Percentiles rank a stretch among this genome's conserved stretches.
These are phyloP conservation scores for Ammodytes marinus DNA, from an alignment of 2,113 vertebrate genomes.

Conservation along the genomic window DNA sequence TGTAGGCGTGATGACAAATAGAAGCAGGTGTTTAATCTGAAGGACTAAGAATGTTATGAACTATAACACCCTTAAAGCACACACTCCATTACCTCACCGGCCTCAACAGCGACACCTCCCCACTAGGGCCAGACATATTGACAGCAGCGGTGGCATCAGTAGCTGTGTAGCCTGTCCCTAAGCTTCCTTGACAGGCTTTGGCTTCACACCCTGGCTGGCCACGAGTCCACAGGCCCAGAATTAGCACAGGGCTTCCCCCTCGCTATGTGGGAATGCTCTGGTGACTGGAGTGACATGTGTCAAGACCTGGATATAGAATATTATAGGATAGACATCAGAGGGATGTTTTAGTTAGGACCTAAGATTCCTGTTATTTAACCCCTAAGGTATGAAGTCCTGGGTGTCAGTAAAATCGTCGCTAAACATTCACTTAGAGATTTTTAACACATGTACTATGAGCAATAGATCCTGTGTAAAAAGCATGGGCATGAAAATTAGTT, in stretches of 20 bases:
- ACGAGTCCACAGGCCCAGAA: constrained; percentile 35
- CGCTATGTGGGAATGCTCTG: constrained; percentile 23
- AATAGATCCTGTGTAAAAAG: background rate
- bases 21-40: constrained; percentile 22
- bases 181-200: constrained; percentile 58
- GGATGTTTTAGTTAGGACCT: background rate
- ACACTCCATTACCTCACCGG: constrained; percentile 26
- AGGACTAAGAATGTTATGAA: constrained; percentile 7
- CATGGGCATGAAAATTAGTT: background rate
- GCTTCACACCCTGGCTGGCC: constrained; percentile 55
- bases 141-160: constrained; percentile 34
- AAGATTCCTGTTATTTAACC: background rate
- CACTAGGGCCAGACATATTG: constrained; percentile 25
- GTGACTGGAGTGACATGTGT: constrained; percentile 17
- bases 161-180: constrained; percentile 29
- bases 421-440: background rate
- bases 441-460: background rate
- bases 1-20: background rate
- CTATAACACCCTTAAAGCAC: background rate
- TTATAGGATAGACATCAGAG: background rate
- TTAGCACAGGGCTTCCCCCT: constrained; percentile 65
- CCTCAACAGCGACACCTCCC: background rate
- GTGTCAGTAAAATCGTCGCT: background rate
- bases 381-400: background rate
- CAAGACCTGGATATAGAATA: background rate